Evolutionary conservation across 1,140 invertebrate species (phyloP), one percentile per base, ranked within the genome.

Genomic region (Phocides pigmalion): DNA sequence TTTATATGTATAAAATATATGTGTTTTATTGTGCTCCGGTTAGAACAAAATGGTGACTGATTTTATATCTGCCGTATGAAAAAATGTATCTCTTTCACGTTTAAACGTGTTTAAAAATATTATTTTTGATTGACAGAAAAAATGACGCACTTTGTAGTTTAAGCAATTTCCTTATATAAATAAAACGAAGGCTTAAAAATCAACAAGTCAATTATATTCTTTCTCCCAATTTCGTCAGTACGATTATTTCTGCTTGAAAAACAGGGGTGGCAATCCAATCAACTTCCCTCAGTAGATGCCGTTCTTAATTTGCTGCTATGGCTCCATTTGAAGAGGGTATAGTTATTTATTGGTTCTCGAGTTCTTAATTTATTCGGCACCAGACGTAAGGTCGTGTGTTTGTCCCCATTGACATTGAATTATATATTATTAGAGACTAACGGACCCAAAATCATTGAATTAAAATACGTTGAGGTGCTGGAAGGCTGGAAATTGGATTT

Each of bases 211-310:
- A 44, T 58, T 58, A 46, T 44, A 16, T 42, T 58, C 19, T 58
- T 58, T 44, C 54, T 58, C 54, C 22, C 54, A 46, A 58, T 58
- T 58, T 58, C 54, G 20, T 46, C 32, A 22, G 41, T 25, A 6
- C 14, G 54, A 58, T 58, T 58, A 46, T 58, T 58, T 58, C 54
- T 58, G 54, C 54, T 14, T 58, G 22, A 46, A 44, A 22, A 14
- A 44, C 8, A 58, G 54, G 54, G 54, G 54, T 58, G 54, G 41
- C 54, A 32, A 58, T 58, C 54, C 54, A 58, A 58, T 58, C 41
- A 58, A 46, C 19, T 32, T 58, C 54, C 54, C 54, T 58, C 11
- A 25, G 22, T 20, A 19, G n/a, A 56, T 44, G 54, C 41, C 22
- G 15, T 51, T 58, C 54, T 58, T 58, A 44, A 58, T 58, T 58